phyloP scores from a whole-genome alignment of 2,888 invertebrate genomes.

The Baccha elongata region DNA sequence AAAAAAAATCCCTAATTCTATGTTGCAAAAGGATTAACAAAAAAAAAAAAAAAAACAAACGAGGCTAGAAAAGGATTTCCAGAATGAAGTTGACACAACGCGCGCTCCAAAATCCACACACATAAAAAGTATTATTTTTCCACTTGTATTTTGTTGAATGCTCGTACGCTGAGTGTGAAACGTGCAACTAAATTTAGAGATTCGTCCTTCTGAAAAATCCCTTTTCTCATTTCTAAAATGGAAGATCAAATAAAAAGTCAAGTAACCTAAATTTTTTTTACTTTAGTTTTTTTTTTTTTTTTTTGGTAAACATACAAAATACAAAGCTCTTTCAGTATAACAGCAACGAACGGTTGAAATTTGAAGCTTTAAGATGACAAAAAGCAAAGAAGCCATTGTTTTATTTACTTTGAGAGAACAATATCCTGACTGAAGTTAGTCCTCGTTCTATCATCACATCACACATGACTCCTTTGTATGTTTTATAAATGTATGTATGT shows the following conservation, averaged over 20 bases:
- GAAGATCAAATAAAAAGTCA: constrained; percentile 61
- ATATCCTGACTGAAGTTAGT: constrained; percentile 58
- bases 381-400: constrained; percentile 49
- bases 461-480: constrained; percentile 4
- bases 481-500: neutral
- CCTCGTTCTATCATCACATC: constrained; percentile 10
- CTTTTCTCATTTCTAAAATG: neutral
- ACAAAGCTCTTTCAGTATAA: constrained; percentile 30
- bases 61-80: constrained; percentile 43
- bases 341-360: constrained; percentile 3
- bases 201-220: constrained; percentile 11
- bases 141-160: constrained; percentile 18
- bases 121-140: neutral
- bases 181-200: constrained; percentile 9
- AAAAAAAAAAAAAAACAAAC: constrained; percentile 19
- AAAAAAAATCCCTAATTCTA: constrained; percentile 60
- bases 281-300: neutral
- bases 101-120: neutral
- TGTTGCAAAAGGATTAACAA: constrained; percentile 60
- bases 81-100: constrained; percentile 25
- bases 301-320: constrained; percentile 53
- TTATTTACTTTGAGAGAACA: constrained; percentile 63
- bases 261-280: constrained; percentile 66
- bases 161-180: neutral
- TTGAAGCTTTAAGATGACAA: constrained; percentile 40